Conservation (phyloP, 2,888 invertebrate genomes). For the Synergus umbraculus region DNA sequence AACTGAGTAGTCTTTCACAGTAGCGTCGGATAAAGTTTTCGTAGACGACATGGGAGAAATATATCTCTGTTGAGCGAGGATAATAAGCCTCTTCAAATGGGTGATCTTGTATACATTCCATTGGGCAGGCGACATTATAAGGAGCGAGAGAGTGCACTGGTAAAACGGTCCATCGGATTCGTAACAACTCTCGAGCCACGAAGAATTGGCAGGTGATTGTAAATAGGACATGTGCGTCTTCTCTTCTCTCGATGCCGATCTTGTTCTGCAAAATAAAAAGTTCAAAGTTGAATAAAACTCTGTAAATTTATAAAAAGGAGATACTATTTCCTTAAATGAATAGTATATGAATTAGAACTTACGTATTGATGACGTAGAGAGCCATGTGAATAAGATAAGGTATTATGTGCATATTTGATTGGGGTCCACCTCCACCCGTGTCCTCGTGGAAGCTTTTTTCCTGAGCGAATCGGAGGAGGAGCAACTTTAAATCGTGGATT, state of each 20-base stretch:
- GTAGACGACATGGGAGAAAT: constrained; percentile 82
- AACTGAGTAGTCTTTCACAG: constrained; percentile 84
- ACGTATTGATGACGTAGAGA: constrained; percentile 95
- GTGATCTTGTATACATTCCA: constrained; percentile 87
- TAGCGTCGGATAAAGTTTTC: constrained; percentile 79
- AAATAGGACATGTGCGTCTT: constrained; percentile 86
- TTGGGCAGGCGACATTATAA: constrained; percentile 86
- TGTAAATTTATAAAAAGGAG: background rate
- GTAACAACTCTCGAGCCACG: constrained; percentile 89
- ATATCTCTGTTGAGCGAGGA: constrained; percentile 87
- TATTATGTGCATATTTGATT: constrained; percentile 97
- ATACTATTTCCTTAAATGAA: background rate
- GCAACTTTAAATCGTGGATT: constrained; percentile 94
- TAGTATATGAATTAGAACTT: constrained; percentile 69
- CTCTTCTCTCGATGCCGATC: constrained; percentile 88
- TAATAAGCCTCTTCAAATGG: constrained; percentile 87
- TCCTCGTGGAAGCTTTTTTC: constrained; percentile 98
- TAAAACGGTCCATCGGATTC: constrained; percentile 96
- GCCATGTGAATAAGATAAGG: constrained; percentile 97
- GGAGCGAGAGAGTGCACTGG: constrained; percentile 88
- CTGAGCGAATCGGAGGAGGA: constrained; percentile 92
- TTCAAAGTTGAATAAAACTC: background rate
- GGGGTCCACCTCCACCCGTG: constrained; percentile 97
- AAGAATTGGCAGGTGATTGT: constrained; percentile 81
- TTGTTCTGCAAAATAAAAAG: constrained; percentile 79